Evolutionary conservation across 2,113 vertebrate genomes (phyloP), one percentile per base, ranked within the genome.

Genomic region (Rhipidura dahli): DNA sequence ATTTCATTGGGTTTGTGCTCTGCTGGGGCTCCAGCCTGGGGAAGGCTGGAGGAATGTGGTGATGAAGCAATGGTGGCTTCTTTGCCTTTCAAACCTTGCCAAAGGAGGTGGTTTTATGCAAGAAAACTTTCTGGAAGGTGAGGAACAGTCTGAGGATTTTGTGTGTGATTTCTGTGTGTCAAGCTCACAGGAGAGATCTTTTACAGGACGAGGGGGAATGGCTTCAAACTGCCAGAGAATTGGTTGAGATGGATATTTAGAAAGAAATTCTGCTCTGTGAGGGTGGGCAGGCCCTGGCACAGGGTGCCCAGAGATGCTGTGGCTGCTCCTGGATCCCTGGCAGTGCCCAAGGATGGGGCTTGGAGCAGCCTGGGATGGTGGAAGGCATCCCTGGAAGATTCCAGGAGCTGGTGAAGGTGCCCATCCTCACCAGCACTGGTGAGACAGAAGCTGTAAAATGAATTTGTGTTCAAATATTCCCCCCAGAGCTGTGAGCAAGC

Each of bases 301-400:
- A 45, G 77, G 42, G 1, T 50, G 8, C 15, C 33, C 68, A 45
- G 60, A 60, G 61, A 2, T 75, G 23, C 22, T 66, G 15, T 37
- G 77, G 44, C 7, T 11, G 7, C 23, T 7, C 45, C n/a, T 16
- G 28, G 28, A 49, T 76, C 72, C 21, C 56, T 76, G 56, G 10
- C 1, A 68, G 13, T 15, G 44, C 4, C n/a, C 69, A 17, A 40
- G n/a, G 56, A 26, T 0, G 1, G 47, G 50, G 15, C 42, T 30
- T 49, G 42, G 69, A 60, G 45, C 24, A 18, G 0, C 20, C n/a
- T 68, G 61, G 78, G 30, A 1, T 0, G 1, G 45, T 15, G 39
- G 19, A 1, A 89, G 13, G n/a, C 60, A 60, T 45, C 33, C 15
- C 60, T 68, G 53, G 61, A 53, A 53, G 11, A 1, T 8, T 24